Evolutionary conservation across 1,140 invertebrate species (phyloP).

Genomic region (Bombyx mandarina): DNA sequence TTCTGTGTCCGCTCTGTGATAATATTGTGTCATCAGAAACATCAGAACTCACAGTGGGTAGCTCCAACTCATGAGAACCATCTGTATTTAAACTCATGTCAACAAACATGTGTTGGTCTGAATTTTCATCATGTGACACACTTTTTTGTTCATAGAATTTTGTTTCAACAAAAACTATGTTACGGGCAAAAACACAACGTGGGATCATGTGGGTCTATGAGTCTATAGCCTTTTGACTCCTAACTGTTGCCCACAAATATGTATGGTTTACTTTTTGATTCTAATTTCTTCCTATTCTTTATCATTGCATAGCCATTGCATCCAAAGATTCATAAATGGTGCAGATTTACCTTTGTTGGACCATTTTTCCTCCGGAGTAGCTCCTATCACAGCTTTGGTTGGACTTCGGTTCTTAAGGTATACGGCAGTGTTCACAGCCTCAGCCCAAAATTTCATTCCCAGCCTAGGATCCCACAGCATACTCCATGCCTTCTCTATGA

Average conservation of each 20-base stretch:
- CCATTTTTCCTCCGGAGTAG: constrained; percentile 50
- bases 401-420: constrained; percentile 7
- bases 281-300: constrained; percentile 39
- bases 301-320: constrained; percentile 49
- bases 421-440: constrained; percentile 26
- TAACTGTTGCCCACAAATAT: constrained; percentile 61
- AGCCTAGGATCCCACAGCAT: constrained; percentile 32
- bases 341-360: constrained; percentile 39
- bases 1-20: too few species aligned
- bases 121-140: constrained; percentile 5
- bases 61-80: not conserved
- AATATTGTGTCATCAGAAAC: too few species aligned
- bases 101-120: not conserved
- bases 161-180: constrained; percentile 27
- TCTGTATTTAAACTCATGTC: not conserved
- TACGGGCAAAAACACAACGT: constrained; percentile 22
- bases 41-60: not conserved
- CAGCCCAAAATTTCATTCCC: constrained; percentile 39
- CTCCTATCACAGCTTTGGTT: constrained; percentile 15
- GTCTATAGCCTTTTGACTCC: constrained; percentile 45
- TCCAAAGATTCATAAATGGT: constrained; percentile 52
- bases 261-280: constrained; percentile 29
- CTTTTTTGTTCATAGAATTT: constrained; percentile 4
- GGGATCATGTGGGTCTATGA: constrained; percentile 34
- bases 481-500: constrained; percentile 12